phyloP scores from a whole-genome alignment of 2,797 vertebrate species.

The Sandelia bainsii region DNA sequence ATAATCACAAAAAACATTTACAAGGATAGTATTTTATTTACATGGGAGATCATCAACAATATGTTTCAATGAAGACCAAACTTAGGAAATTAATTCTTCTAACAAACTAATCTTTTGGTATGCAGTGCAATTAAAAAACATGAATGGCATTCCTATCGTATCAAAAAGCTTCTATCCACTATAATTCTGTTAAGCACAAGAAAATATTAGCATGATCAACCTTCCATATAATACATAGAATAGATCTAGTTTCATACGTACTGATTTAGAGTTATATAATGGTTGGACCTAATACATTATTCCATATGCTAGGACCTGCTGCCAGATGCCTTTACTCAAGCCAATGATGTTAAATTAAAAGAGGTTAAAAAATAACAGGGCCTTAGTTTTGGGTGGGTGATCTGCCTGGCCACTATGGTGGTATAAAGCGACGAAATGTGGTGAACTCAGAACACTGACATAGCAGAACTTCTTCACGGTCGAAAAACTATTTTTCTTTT shows the following conservation, averaged over 20 bases:
- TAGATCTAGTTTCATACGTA: conserved; percentile 41
- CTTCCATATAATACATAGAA: not conserved
- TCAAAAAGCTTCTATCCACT: conserved; percentile 1
- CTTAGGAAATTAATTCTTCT: conserved; percentile 7
- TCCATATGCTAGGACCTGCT: conserved; percentile 33
- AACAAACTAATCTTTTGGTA: conserved; percentile 30
- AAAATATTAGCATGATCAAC: conserved; percentile 4
- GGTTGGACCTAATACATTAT: conserved; percentile 26
- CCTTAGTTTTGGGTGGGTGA: conserved; percentile 71
- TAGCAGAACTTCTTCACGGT: conserved; percentile 49
- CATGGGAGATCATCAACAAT: conserved; percentile 11
- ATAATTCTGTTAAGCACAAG: conserved; percentile 2
- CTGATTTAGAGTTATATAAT: conserved; percentile 52
- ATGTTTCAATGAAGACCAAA: conserved; percentile 3
- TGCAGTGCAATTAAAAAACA: conserved; percentile 26
- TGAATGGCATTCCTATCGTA: not conserved
- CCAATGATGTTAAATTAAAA: conserved; percentile 47
- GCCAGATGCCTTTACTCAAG: conserved; percentile 46
- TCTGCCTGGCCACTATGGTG: conserved; percentile 62
- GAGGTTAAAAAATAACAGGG: conserved; percentile 66
- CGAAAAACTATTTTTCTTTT: conserved; percentile 62
- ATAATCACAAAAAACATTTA: not conserved
- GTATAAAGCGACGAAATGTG: conserved; percentile 56
- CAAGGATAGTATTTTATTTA: conserved; percentile 21
- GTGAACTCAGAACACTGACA: conserved; percentile 45